These are phyloP conservation scores for Patella caerulea DNA, from an alignment of 2,888 invertebrate species.

Conservation along the genomic window DNA sequence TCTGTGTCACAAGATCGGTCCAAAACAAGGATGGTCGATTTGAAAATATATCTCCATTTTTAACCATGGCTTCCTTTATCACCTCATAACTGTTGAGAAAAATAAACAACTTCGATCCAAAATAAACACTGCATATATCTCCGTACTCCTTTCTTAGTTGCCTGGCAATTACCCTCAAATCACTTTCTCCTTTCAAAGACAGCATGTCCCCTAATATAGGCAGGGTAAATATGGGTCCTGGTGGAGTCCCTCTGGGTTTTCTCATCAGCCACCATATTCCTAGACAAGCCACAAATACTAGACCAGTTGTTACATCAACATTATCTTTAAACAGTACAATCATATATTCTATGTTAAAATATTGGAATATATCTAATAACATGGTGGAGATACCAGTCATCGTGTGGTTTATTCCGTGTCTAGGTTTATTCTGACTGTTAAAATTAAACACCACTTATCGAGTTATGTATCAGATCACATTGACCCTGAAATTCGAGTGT, in stretches of 20 bases:
- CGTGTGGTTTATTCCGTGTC: no score
- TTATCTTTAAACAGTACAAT: no score
- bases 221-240: neutral
- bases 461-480: no score
- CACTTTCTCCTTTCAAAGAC: neutral
- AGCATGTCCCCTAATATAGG: neutral
- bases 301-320: no score
- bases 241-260: neutral
- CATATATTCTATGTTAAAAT: no score
- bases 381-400: no score
- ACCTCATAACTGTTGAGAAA: constrained; percentile 18
- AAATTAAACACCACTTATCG: no score
- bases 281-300: no score
- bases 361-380: no score
- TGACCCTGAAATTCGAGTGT: no score
- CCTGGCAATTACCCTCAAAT: neutral
- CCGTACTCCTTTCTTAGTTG: neutral
- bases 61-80: constrained; percentile 32
- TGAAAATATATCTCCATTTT: constrained; percentile 29
- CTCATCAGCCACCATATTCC: neutral
- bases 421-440: no score
- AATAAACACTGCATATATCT: neutral
- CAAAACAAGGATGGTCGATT: constrained; percentile 23
- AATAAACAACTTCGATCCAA: neutral
- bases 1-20: neutral